Base-by-base conservation (phyloP, 2,888 invertebrate species). In the Drosophila percnosoma region DNA sequence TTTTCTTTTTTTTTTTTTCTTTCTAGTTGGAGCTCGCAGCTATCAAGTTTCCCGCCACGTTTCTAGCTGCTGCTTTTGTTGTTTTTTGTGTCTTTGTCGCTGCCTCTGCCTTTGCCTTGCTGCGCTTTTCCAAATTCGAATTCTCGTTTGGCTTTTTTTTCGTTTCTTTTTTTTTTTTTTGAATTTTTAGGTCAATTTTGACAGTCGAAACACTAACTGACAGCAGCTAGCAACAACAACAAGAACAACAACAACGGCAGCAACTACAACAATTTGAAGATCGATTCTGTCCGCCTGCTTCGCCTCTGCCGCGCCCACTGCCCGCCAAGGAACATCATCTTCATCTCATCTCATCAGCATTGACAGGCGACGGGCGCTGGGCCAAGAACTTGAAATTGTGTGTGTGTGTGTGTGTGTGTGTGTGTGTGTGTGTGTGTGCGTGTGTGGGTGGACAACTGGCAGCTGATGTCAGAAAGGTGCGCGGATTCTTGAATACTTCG, bases 371-470 rank as follows among this genome's bases (percentile, higher is more conserved):
- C 84, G 89, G 89, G 84, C 84, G 66, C 72, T 84, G 87, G 89
- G 87, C 87, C 87, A 87, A 87, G 87, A 87, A 87, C 87, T 87
- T 87, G 87, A 87, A 87, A 85, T 75, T 69, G 34, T 52, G 42
- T 57, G 59, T 60, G 64, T 72, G 60, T 59, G 40, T 52, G 36
- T 36, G 51, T 53, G 31, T 52, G 38, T 62, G 36, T 48, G 52
- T 51, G 38, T 42, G 49, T 54, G 21, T 29, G 45, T 29, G 24
- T 55, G 55, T 69, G 38, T 34, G 49, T 53, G 62, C 52, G 53
- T 33, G 38, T n/a, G 40, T 40, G 21, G 52, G 57, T 53, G 70
- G 54, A 55, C 60, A 63, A 52, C 63, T 78, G 69, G 69, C 74
- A 69, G 75, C 75, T 38, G 52, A 31, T 72, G 72, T 13, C 65